Conservation (phyloP, 1,140 invertebrate genomes). For the Hyposmocoma kahamanoa region DNA sequence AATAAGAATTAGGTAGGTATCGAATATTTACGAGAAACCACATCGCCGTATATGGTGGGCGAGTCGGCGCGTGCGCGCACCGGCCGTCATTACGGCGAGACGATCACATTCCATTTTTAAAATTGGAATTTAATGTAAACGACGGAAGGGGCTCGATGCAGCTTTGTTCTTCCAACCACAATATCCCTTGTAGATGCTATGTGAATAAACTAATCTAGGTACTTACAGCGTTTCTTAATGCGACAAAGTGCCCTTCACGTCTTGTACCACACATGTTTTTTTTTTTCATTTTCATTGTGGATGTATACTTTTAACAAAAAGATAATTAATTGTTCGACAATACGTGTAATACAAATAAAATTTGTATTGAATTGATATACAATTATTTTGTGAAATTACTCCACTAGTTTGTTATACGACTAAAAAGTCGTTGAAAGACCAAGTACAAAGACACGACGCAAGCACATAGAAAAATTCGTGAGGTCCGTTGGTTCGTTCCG, state of each 20-base stretch:
- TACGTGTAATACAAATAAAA: too few species aligned
- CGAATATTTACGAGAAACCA: slow-evolving; percentile 29
- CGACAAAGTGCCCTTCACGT: not conserved
- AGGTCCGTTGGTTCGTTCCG: too few species aligned
- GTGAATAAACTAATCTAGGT: slow-evolving; percentile 1
- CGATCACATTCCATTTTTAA: slow-evolving; percentile 34
- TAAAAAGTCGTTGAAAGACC: too few species aligned
- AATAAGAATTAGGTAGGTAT: slow-evolving; percentile 36
- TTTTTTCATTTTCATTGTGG: too few species aligned
- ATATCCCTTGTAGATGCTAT: not conserved
- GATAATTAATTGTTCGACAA: too few species aligned
- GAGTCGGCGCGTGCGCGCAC: slow-evolving; percentile 22
- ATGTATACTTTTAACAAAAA: too few species aligned
- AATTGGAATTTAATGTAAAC: slow-evolving; percentile 34
- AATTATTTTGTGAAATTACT: too few species aligned
- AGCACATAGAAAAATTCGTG: too few species aligned
- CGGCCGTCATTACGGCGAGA: slow-evolving; percentile 23
- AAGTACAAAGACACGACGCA: too few species aligned
- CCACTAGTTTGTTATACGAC: too few species aligned
- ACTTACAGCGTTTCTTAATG: not conserved
- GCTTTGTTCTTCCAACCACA: not conserved
- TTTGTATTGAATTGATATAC: too few species aligned
- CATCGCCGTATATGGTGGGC: slow-evolving; percentile 27
- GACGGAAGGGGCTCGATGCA: slow-evolving; percentile 1
- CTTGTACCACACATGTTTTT: not conserved